Evolutionary conservation across 37 sponge, comb jelly and placozoan species (phyloP).

Genomic region (Crambe crambe): DNA sequence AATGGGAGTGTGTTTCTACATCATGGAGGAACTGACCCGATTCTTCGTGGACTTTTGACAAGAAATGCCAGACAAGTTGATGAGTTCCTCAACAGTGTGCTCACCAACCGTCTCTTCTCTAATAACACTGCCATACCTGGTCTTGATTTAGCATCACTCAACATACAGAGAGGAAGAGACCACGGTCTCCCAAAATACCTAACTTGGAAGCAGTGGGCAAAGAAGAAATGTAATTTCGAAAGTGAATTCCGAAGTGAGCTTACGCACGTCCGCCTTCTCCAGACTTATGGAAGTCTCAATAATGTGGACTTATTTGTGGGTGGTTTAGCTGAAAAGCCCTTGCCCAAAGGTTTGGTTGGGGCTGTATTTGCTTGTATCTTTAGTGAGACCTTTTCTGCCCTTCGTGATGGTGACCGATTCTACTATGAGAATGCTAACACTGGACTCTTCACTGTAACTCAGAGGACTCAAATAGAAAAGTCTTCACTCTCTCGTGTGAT

Average conservation of each 20-base stretch:
- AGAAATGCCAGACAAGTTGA: slow-evolving; percentile 44
- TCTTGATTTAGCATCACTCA: slow-evolving; percentile 74
- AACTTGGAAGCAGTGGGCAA: slow-evolving; percentile 42
- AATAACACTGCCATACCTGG: slow-evolving; percentile 1
- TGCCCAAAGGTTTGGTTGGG: slow-evolving; percentile 72
- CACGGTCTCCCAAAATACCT: slow-evolving; percentile 82
- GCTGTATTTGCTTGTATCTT: slow-evolving; percentile 92
- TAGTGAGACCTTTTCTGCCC: slow-evolving; percentile 63
- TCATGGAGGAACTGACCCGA: slow-evolving; percentile 75
- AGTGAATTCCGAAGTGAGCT: slow-evolving; percentile 29
- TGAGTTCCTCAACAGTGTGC: slow-evolving; percentile 49
- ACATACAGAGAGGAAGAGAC: slow-evolving; percentile 86
- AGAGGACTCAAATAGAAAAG: slow-evolving; percentile 54
- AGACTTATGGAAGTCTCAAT: slow-evolving; percentile 60
- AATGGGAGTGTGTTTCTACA: slow-evolving; percentile 24
- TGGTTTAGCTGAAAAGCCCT: slow-evolving; percentile 70
- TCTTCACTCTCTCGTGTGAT: slow-evolving; percentile 68
- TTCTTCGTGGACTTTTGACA: slow-evolving; percentile 65
- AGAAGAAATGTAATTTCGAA: not conserved
- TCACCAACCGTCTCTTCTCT: slow-evolving; percentile 72
- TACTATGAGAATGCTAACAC: slow-evolving; percentile 61
- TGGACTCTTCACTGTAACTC: slow-evolving; percentile 61
- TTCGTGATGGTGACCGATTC: slow-evolving; percentile 90
- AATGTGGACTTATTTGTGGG: slow-evolving; percentile 83
- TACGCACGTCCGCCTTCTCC: slow-evolving; percentile 29